A percentile compares a stretch with the other conserved stretches of the same genome.
phyloP scores from a whole-genome alignment of 2,797 vertebrate genomes.

The Fundulus diaphanus region DNA sequence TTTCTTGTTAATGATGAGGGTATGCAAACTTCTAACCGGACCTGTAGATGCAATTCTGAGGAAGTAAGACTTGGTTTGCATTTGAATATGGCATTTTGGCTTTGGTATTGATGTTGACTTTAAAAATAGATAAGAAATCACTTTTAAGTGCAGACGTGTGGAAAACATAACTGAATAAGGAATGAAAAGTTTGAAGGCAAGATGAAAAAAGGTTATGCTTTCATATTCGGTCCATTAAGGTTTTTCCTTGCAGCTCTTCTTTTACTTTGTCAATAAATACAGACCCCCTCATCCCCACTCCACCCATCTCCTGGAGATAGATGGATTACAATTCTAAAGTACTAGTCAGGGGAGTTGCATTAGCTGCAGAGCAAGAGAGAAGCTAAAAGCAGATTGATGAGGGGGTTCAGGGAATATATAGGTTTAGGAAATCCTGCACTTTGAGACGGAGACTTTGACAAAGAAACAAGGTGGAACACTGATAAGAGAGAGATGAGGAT shows the following conservation, averaged over 20 bases:
- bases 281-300: too few relatives aligned
- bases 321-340: conserved; percentile 56
- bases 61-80: conserved; percentile 11
- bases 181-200: conserved; percentile 36
- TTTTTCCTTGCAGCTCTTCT: conserved; percentile 44
- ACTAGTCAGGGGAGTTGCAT: conserved; percentile 58
- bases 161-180: conserved; percentile 51
- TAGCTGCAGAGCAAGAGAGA: conserved; percentile 46
- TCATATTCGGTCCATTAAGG: conserved; percentile 57
- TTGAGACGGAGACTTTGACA: conserved; percentile 46
- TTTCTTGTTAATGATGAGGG: neutral
- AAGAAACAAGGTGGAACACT: conserved; percentile 31
- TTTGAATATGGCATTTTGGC: conserved; percentile 35
- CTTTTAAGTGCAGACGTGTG: conserved; percentile 39
- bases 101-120: conserved; percentile 31
- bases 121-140: conserved; percentile 48
- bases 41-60: conserved; percentile 24
- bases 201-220: conserved; percentile 36
- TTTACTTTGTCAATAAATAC: conserved; percentile 47
- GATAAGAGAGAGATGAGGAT: conserved; percentile 28
- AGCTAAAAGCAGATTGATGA: conserved; percentile 53
- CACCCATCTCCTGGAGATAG: conserved; percentile 42
- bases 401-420: conserved; percentile 37
- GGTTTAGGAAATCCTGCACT: conserved; percentile 56
- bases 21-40: neutral